phyloP scores from a whole-genome alignment of 2,113 vertebrate species.

The Crotalus helleri region DNA sequence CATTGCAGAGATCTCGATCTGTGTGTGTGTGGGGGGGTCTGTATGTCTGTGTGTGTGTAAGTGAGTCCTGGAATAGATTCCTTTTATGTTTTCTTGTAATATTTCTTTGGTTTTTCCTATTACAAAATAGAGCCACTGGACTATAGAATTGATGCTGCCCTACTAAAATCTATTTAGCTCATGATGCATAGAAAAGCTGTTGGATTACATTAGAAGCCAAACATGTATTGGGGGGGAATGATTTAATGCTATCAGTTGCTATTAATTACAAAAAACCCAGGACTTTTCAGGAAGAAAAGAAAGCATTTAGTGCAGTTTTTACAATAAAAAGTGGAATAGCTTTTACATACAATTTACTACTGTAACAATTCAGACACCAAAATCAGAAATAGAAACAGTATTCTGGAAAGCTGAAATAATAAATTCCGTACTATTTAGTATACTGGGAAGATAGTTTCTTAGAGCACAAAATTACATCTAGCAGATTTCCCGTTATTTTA shows the following conservation, averaged over 20 bases:
- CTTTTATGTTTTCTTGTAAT: not conserved
- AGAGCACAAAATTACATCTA: constrained; percentile 79
- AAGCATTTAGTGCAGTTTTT: constrained; percentile 10
- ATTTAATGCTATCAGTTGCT: not conserved
- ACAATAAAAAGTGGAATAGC: not conserved
- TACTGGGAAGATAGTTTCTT: constrained; percentile 54
- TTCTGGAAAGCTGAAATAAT: not conserved
- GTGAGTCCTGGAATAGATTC: not conserved
- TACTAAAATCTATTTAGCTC: not conserved
- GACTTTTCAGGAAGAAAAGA: not conserved
- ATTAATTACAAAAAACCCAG: not conserved
- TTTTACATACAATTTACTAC: not conserved
- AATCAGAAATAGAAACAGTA: not conserved
- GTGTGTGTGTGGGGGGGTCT: too few species aligned
- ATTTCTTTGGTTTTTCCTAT: not conserved
- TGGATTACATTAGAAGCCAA: not conserved
- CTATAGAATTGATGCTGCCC: not conserved
- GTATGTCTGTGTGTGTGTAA: too few species aligned
- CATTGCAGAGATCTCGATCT: too few species aligned
- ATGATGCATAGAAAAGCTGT: not conserved
- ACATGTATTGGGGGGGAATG: not conserved
- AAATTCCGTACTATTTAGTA: not conserved
- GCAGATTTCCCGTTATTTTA: constrained; percentile 73
- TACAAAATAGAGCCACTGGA: not conserved
- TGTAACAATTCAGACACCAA: not conserved